Percentiles rank a stretch among this genome's conserved stretches.
phyloP scores from a whole-genome alignment of 1,140 invertebrate genomes.

The Centruroides sculpturatus region DNA sequence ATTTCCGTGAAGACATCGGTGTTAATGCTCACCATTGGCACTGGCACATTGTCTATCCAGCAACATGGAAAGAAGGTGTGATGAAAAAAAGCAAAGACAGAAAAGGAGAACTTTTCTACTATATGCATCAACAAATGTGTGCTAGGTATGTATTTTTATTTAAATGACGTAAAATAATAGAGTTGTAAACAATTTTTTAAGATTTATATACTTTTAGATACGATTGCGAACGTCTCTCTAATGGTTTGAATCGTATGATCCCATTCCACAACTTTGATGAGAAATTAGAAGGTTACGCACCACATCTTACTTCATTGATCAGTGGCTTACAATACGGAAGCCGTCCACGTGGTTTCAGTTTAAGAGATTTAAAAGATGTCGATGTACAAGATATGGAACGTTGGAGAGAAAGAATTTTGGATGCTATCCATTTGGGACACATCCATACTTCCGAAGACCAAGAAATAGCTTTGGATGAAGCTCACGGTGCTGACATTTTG shows the following conservation, averaged over 20 bases:
- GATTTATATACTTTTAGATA: conserved; percentile 33
- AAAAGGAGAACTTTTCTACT: conserved; percentile 56
- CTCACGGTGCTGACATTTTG: conserved; percentile 27
- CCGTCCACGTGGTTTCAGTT: conserved; percentile 36
- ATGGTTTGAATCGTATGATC: conserved; percentile 29
- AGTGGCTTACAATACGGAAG: conserved; percentile 46
- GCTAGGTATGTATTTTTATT: conserved; percentile 31
- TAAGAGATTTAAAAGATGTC: conserved; percentile 28
- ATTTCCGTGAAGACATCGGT: conserved; percentile 51
- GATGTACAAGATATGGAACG: conserved; percentile 31
- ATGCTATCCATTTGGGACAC: conserved; percentile 1
- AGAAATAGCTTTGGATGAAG: not conserved
- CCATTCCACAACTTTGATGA: conserved; percentile 11
- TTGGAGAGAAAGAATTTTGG: conserved; percentile 5
- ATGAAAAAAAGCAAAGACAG: conserved; percentile 41
- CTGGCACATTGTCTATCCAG: conserved; percentile 33
- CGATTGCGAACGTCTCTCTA: conserved; percentile 49
- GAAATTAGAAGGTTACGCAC: conserved; percentile 40
- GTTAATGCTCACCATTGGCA: conserved; percentile 50
- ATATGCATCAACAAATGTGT: conserved; percentile 54
- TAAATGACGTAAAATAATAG: not conserved
- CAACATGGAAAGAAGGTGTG: conserved; percentile 29
- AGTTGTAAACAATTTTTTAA: not conserved
- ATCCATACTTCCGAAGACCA: not conserved
- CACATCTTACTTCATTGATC: conserved; percentile 37